Conservation (phyloP, 1,140 invertebrate genomes). For the Drosophila santomea region DNA sequence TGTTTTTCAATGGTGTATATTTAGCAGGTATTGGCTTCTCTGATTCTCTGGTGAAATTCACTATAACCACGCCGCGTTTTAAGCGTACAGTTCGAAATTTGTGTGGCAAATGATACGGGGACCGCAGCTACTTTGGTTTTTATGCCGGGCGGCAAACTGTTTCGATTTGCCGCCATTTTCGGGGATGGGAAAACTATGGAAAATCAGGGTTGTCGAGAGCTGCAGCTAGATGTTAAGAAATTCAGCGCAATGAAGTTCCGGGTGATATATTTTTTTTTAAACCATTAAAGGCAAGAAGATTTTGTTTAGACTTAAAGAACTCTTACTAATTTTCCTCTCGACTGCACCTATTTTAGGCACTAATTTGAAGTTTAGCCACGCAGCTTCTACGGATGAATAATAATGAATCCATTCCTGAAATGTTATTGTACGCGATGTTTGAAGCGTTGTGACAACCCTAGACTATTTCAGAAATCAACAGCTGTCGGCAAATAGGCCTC, state of each 20-base stretch:
- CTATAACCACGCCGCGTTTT: not conserved
- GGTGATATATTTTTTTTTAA: too few species aligned
- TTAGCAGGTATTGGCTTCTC: not conserved
- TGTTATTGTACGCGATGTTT: not conserved
- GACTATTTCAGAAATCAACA: not conserved
- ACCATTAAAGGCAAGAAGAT: too few species aligned
- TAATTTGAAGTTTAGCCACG: too few species aligned
- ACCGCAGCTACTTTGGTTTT: slow-evolving; percentile 22
- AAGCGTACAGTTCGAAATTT: slow-evolving; percentile 8
- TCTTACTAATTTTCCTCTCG: too few species aligned
- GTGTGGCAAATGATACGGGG: slow-evolving; percentile 41
- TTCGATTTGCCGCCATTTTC: slow-evolving; percentile 63
- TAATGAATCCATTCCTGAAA: too few species aligned
- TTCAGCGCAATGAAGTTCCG: too few species aligned
- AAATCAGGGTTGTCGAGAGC: slow-evolving; percentile 4
- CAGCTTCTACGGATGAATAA: too few species aligned
- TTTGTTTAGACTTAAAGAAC: too few species aligned
- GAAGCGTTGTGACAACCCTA: not conserved
- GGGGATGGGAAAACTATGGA: slow-evolving; percentile 8
- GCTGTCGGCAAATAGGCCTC: not conserved
- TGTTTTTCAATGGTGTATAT: slow-evolving; percentile 29
- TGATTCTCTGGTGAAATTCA: slow-evolving; percentile 14
- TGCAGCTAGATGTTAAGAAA: too few species aligned
- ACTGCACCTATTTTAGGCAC: too few species aligned
- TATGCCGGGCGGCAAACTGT: slow-evolving; percentile 57